Base-by-base conservation (phyloP, 1,140 invertebrate species). In the Drosophila albomicans region DNA sequence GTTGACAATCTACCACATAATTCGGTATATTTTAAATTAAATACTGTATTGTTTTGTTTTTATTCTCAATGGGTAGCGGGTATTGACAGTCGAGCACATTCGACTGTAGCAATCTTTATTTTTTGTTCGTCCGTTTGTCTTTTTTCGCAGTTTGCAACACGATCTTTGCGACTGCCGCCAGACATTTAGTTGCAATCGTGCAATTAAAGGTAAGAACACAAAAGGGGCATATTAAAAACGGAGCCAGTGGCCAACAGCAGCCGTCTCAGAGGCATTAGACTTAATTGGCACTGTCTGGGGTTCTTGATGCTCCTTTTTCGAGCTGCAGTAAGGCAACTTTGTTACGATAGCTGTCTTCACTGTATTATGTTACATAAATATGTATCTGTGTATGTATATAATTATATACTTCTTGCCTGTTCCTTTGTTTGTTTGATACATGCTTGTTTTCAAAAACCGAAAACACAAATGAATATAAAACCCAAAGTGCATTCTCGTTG, bases 261-360 rank as follows among this genome's bases (percentile, higher is more conserved):
- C 20, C 56, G 56, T 8, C 32, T 32, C 5, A 5, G 7, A 32
- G 51, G 63, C 61, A 85, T 85, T 74, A 78, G 72, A 72, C 68
- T 76, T 88, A 86, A 86, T 86, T 86, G 84, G 82, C 67, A 51
- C 30, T 51, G 45, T 59, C 68, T 76, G 46, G 10, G 59, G 48
- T 38, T 63, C 68, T 72, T 58, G 51, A 32, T 51, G 8, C 56
- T 56, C 25, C 13, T 15, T 8, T 8, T 5, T 32, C 32, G 32
- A 8, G 71, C 20, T 25, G 20, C 46, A 49, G 67, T 32, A 58
- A 56, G 38, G 5, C 41, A 67, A 48, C 6, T 8, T 30, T 58
- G 16, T 38, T n/a, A n/a, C 16, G 13, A 15, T 32, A 13, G 32
- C 46, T 25, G 20, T 25, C 20, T 25, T 25, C 20, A 25, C 20